Base-by-base conservation (phyloP, 2,888 invertebrate species). In the Spicauda simplicius region DNA sequence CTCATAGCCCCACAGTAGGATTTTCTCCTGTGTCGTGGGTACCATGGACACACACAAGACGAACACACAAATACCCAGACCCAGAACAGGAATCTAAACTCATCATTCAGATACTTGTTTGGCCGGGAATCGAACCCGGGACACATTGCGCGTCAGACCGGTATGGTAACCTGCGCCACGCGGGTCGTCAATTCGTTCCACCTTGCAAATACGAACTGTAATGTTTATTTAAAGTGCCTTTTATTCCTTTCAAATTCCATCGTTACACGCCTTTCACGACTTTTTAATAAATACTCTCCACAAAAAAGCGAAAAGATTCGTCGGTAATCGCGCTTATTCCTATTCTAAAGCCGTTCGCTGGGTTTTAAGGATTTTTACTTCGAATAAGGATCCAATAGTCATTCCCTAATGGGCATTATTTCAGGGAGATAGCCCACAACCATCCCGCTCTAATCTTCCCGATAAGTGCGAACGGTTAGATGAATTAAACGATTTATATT, bases 351-450 rank as follows among this genome's bases (percentile, higher is more conserved):
- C 50, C 8, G 6, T 19, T 30, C 20, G 50, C 48, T 48, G 50
- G 50, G 7, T 16, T 60, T 60, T 64, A 41, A 50, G 12, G 25
- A 52, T 57, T 58, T 64, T 57, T 57, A 52, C 16, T 58, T n/a
- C 52, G 30, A 25, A 37, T 37, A 60, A 52, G 57, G 57, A 37
- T 41, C 52, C 37, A 41, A 64, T 52, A 57, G 52, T 64, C 64
- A 64, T 58, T 64, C 64, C 52, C 52, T 64, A 64, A 64, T 58
- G 57, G 64, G 16, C 52, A 20, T 57, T 64, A 64, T 64, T 57
- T 58, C 52, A 64, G 52, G 52, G 56, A 56, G 48, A 56, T 50
- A 57, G 64, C 33, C 45, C 8, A 30, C 50, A 50, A 57, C 48
- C 64, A 45, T 64, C 50, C 14, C 48, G 19, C 30, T 57, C 45